Conservation (phyloP, 2,888 invertebrate species). For the Papilio elwesi region DNA sequence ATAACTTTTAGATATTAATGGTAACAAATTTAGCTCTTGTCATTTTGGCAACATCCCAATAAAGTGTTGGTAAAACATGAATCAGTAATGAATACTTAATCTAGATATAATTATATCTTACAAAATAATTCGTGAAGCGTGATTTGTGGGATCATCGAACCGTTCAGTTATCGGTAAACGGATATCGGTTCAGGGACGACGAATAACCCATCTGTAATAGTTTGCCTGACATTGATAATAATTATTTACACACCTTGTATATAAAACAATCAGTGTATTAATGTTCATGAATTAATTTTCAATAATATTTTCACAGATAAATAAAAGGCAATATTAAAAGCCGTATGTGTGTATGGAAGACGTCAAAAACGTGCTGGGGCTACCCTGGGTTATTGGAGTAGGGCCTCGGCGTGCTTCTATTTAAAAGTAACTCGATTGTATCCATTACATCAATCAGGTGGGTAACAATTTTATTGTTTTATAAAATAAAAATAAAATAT, state of each 20-base stretch:
- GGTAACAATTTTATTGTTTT: not conserved
- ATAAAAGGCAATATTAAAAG: not conserved
- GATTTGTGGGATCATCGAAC: not conserved
- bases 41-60: not conserved
- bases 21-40: constrained; percentile 1
- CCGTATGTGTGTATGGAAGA: not conserved
- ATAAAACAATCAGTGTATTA: not conserved
- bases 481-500: not conserved
- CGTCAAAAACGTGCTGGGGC: not conserved
- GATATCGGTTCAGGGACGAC: not conserved
- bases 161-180: not conserved
- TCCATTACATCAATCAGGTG: not conserved
- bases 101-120: too few species aligned
- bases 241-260: too few species aligned
- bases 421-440: not conserved
- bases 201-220: not conserved
- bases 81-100: not conserved
- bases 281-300: not conserved
- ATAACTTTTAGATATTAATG: not conserved
- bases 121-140: not conserved
- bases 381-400: too few species aligned
- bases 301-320: not conserved
- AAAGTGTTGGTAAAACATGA: not conserved
- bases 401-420: not conserved
- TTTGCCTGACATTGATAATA: not conserved